Evolutionary conservation across 2,888 invertebrate species (phyloP).

Genomic region (Tetheella fluctuosa): DNA sequence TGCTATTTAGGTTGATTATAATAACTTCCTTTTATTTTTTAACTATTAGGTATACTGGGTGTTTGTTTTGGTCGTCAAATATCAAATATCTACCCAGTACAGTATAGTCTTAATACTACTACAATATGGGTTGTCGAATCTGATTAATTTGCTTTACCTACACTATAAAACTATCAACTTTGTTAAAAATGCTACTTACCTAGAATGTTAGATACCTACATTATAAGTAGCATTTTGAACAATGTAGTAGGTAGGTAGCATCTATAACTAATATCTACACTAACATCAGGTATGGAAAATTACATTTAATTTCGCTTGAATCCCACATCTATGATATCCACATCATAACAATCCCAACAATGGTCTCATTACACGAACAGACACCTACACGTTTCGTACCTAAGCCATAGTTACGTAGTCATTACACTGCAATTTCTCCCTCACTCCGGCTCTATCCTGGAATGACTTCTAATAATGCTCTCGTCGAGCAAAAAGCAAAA

Average conservation of each 20-base stretch:
- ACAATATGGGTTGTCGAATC: too few relatives aligned
- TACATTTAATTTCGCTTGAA: conserved; percentile 31
- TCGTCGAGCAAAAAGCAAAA: conserved; percentile 57
- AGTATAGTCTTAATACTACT: too few relatives aligned
- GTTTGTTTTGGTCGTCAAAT: too few relatives aligned
- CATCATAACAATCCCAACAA: conserved; percentile 34
- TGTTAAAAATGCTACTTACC: too few relatives aligned
- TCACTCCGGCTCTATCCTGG: conserved; percentile 34
- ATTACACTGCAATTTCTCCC: conserved; percentile 58
- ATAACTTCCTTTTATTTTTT: background rate
- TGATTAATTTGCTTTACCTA: background rate
- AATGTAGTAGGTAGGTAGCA: too few relatives aligned
- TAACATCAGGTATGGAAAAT: background rate
- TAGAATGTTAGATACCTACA: too few relatives aligned
- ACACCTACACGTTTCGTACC: conserved; percentile 32
- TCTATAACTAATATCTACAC: too few relatives aligned
- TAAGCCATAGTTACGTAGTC: conserved; percentile 37
- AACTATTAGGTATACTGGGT: too few relatives aligned
- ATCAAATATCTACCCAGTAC: too few relatives aligned
- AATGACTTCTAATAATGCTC: conserved; percentile 68
- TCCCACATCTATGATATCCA: conserved; percentile 28
- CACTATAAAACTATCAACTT: too few relatives aligned
- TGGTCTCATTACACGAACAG: conserved; percentile 50
- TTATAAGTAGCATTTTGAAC: too few relatives aligned
- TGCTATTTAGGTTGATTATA: background rate